Conservation (phyloP, 1,140 invertebrate genomes). For the Chlorops oryzae region DNA sequence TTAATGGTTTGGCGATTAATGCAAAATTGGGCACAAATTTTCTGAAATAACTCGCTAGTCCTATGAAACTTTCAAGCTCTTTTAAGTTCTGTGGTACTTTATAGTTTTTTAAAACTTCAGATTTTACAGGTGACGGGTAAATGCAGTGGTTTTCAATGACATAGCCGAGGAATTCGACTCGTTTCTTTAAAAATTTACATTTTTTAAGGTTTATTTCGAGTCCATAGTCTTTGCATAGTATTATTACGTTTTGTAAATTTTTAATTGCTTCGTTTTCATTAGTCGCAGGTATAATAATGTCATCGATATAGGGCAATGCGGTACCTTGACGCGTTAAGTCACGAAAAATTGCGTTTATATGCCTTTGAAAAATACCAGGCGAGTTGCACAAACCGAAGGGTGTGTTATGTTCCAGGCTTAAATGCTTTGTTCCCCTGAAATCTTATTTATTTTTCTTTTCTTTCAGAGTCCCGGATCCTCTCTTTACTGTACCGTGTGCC, state of each 20-base stretch:
- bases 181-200: conserved; percentile 26
- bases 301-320: no score
- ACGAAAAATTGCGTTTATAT: no score
- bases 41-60: conserved; percentile 40
- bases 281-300: conserved; percentile 28
- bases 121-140: conserved; percentile 26
- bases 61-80: conserved; percentile 38
- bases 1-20: conserved; percentile 28
- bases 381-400: no score
- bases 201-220: conserved; percentile 45
- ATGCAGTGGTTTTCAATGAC: conserved; percentile 27
- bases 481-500: no score
- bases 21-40: conserved; percentile 38
- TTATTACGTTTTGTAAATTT: conserved; percentile 20
- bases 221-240: conserved; percentile 29
- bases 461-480: no score
- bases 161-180: conserved; percentile 40
- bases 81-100: conserved; percentile 11
- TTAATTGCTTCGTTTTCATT: conserved; percentile 16
- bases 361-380: no score
- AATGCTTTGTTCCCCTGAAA: no score
- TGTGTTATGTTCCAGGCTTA: no score
- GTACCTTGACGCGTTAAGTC: no score
- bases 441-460: no score
- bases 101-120: conserved; percentile 30